Evolutionary conservation across 2,888 invertebrate species (phyloP).

Genomic region (Cerceris rybyensis): DNA sequence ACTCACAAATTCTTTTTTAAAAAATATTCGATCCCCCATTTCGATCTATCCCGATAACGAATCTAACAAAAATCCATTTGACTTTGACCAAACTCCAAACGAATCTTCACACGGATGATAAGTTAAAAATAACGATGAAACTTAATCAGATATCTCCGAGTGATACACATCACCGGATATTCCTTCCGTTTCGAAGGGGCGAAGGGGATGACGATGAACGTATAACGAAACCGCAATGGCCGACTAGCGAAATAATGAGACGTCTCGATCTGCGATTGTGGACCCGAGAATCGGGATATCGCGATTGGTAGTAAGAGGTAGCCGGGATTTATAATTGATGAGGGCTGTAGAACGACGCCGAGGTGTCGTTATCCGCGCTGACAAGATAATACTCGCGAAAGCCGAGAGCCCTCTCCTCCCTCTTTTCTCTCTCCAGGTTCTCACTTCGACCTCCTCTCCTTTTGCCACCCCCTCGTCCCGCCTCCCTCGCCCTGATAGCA

Average conservation of each 20-base stretch:
- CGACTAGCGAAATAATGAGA: conserved; percentile 69
- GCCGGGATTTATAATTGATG: conserved; percentile 79
- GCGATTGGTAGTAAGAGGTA: conserved; percentile 69
- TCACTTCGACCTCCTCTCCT: conserved; percentile 32
- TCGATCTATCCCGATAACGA: not conserved
- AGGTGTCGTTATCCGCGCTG: conserved; percentile 79
- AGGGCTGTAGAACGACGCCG: conserved; percentile 76
- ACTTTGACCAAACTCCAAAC: not conserved
- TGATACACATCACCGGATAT: conserved; percentile 13
- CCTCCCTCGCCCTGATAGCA: conserved; percentile 69
- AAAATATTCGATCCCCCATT: not conserved
- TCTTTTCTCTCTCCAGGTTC: conserved; percentile 41
- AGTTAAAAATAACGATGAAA: not conserved
- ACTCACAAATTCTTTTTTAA: not conserved
- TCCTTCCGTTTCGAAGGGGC: conserved; percentile 1
- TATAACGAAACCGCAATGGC: conserved; percentile 62
- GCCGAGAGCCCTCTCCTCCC: conserved; percentile 62
- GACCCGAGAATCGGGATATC: conserved; percentile 67
- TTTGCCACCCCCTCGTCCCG: conserved; percentile 46
- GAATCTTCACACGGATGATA: not conserved
- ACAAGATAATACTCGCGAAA: conserved; percentile 79
- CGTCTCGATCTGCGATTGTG: conserved; percentile 70
- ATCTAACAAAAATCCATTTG: not conserved
- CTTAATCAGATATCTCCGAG: not conserved
- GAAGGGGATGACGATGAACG: not conserved